phyloP scores from a whole-genome alignment of 2,888 invertebrate genomes.

The Acrobasis suavella region DNA sequence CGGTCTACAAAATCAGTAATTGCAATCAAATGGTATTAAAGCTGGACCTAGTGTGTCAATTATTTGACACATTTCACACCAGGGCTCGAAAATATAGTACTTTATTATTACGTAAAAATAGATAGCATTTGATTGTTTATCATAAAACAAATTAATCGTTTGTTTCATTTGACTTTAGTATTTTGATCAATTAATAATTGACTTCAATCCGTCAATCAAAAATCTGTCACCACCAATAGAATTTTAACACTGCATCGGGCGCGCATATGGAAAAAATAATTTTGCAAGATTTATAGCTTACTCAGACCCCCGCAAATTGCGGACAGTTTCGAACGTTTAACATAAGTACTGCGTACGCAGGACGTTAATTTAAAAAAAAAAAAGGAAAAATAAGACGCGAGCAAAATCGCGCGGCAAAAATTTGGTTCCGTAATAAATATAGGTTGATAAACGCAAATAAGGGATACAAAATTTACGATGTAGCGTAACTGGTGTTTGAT shows the following conservation, averaged over 20 bases:
- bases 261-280: conserved; percentile 77
- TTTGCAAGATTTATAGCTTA: conserved; percentile 80
- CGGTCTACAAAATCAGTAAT: too few species aligned
- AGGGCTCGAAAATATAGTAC: too few species aligned
- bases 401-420: conserved; percentile 26
- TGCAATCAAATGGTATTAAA: too few species aligned
- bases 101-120: too few species aligned
- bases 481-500: conserved; percentile 63
- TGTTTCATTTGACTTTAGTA: too few species aligned
- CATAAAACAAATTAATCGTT: too few species aligned
- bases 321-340: conserved; percentile 77
- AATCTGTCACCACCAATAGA: conserved; percentile 63
- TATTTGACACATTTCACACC: too few species aligned
- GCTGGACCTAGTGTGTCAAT: too few species aligned
- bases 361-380: conserved; percentile 58
- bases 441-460: conserved; percentile 58
- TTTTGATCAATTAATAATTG: not conserved
- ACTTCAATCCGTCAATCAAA: conserved; percentile 35
- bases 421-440: conserved; percentile 49
- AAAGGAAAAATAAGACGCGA: conserved; percentile 50
- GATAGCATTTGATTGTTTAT: too few species aligned
- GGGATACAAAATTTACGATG: conserved; percentile 53
- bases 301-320: conserved; percentile 74
- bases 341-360: conserved; percentile 72
- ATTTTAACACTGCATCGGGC: conserved; percentile 57